A percentile compares a stretch with the other conserved stretches of the same genome.
Conservation (phyloP, 2,797 vertebrate genomes). For the Picus viridis region DNA sequence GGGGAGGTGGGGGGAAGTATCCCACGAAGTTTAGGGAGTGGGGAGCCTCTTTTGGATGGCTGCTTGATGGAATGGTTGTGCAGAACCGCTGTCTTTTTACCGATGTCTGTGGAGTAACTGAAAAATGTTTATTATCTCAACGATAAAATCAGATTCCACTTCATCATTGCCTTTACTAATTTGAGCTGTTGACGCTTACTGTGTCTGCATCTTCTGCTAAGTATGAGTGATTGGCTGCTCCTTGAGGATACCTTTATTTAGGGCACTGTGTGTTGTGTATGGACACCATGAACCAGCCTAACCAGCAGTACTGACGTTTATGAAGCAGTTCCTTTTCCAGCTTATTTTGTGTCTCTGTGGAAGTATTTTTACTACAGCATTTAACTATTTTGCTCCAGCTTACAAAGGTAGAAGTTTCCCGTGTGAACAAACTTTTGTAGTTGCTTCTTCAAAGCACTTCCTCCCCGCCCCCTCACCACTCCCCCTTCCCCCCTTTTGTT, state of each 20-base stretch:
- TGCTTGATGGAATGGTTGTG: not conserved
- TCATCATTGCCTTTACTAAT: not conserved
- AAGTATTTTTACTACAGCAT: not conserved
- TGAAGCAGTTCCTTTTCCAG: not conserved
- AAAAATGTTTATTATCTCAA: not conserved
- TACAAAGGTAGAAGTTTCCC: not conserved
- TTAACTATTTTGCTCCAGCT: not conserved
- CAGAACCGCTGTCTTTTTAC: not conserved
- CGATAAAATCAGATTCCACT: not conserved
- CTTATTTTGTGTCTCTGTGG: not conserved
- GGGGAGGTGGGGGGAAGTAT: no score
- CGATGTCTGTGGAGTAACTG: not conserved
- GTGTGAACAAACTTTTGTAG: not conserved
- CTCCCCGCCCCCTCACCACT: no score
- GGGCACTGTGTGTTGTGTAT: not conserved
- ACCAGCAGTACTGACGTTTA: rapidly evolving
- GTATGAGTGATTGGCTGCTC: not conserved
- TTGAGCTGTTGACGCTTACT: not conserved
- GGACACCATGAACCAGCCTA: not conserved
- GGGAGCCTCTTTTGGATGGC: no score
- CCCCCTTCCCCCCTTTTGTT: not conserved
- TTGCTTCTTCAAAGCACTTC: not conserved
- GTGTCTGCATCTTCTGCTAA: not conserved
- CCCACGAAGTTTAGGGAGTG: not conserved
- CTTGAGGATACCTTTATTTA: not conserved